These are phyloP conservation scores for Smutsia gigantea DNA, from an alignment of 2,797 vertebrate genomes.

Conservation along the genomic window DNA sequence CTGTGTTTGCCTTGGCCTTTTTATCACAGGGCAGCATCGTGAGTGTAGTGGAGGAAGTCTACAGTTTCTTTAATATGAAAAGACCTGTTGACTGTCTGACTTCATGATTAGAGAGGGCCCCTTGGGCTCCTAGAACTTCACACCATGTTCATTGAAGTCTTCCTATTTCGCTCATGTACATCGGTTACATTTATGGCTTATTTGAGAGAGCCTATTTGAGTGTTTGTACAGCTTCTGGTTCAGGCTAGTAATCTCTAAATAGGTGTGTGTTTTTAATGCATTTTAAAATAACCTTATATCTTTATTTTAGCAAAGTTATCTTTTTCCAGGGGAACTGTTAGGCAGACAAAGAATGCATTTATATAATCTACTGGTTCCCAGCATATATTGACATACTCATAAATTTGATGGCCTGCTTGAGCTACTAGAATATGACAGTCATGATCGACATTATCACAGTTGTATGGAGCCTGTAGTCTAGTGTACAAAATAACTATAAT, in stretches of 20 bases:
- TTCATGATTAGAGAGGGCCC: slow-evolving; percentile 11
- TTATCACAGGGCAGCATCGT: not conserved
- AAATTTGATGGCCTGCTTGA: not conserved
- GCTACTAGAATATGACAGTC: not conserved
- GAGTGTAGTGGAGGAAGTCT: not conserved
- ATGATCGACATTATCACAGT: not conserved
- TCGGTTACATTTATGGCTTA: not conserved
- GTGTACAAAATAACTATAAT: not conserved
- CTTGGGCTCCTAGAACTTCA: not conserved
- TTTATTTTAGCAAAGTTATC: slow-evolving; percentile 25
- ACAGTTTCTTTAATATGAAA: slow-evolving; percentile 2
- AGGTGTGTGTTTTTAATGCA: not conserved
- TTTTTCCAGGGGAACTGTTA: not conserved
- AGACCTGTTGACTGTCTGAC: not conserved
- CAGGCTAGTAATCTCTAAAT: not conserved
- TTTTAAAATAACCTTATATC: slow-evolving; percentile 5
- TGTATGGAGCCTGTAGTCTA: not conserved
- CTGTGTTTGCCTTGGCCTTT: not conserved
- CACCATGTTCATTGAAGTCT: not conserved
- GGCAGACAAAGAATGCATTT: not conserved
- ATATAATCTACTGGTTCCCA: not conserved
- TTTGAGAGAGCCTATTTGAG: not conserved
- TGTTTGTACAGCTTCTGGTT: slow-evolving; percentile 28
- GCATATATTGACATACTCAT: not conserved
- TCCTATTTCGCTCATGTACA: not conserved